These are phyloP conservation scores for Tenebrio molitor DNA, from an alignment of 1,140 invertebrate species.

Conservation along the genomic window DNA sequence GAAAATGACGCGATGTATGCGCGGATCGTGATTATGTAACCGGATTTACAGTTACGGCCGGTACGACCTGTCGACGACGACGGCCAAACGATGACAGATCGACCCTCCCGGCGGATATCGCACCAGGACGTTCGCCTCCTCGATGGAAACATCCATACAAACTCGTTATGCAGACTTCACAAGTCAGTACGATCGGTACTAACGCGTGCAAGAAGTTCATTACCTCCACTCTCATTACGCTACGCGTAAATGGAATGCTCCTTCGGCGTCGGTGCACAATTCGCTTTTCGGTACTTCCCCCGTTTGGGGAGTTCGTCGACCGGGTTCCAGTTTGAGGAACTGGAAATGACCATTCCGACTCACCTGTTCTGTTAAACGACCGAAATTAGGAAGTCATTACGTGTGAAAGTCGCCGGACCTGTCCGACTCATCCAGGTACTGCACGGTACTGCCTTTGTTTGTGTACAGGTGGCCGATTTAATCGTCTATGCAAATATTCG, in stretches of 20 bases:
- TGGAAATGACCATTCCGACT: slow-evolving; percentile 5
- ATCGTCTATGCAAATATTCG: slow-evolving; percentile 35
- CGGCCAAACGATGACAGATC: slow-evolving; percentile 9
- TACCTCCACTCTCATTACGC: slow-evolving; percentile 33
- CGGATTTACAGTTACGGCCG: slow-evolving; percentile 49
- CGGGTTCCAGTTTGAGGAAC: slow-evolving; percentile 25
- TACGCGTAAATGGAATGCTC: slow-evolving; percentile 32
- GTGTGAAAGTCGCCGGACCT: slow-evolving; percentile 1
- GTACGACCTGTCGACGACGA: neutral
- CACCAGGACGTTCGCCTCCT: neutral
- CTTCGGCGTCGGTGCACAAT: neutral
- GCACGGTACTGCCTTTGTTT: slow-evolving; percentile 17
- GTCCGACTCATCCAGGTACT: neutral
- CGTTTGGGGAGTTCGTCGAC: slow-evolving; percentile 15
- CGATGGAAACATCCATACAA: slow-evolving; percentile 20
- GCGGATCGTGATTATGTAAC: slow-evolving; percentile 52
- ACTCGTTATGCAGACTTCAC: slow-evolving; percentile 19
- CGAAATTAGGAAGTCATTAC: slow-evolving; percentile 36
- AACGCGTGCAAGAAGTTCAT: slow-evolving; percentile 41
- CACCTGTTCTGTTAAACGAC: slow-evolving; percentile 9
- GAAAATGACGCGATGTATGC: slow-evolving; percentile 46
- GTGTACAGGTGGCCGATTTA: slow-evolving; percentile 23
- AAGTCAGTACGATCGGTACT: slow-evolving; percentile 23
- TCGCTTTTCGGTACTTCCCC: no score
- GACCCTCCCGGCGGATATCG: slow-evolving; percentile 2